These are phyloP conservation scores for Eucidaris tribuloides DNA, from an alignment of 35 echinoderm and acorn worm species.

Conservation along the genomic window DNA sequence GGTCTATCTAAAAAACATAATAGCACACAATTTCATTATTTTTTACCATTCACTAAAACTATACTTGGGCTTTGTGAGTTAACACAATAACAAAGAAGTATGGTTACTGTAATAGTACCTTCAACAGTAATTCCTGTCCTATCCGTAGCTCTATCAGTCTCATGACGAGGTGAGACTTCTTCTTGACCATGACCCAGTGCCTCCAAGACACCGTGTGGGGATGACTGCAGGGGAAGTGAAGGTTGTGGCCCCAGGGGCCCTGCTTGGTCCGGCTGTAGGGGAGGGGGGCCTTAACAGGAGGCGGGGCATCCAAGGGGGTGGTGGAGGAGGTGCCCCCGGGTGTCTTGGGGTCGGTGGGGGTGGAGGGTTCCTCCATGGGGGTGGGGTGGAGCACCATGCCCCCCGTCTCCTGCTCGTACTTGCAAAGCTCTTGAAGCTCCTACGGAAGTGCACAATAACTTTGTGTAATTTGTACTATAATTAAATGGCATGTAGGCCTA, in stretches of 20 bases:
- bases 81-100: too few relatives aligned
- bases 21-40: too few relatives aligned
- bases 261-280: background rate
- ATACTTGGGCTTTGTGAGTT: too few relatives aligned
- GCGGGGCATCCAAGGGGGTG: too few relatives aligned
- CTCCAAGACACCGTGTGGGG: constrained; percentile 88
- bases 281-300: background rate
- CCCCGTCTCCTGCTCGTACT: constrained; percentile 86
- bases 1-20: too few relatives aligned
- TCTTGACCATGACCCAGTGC: constrained; percentile 68
- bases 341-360: background rate
- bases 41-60: too few relatives aligned
- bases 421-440: constrained; percentile 76
- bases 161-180: constrained; percentile 91
- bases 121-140: constrained; percentile 84
- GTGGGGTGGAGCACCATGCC: constrained; percentile 77
- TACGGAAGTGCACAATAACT: too few relatives aligned
- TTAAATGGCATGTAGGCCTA: too few relatives aligned
- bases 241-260: constrained; percentile 6
- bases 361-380: constrained; percentile 44
- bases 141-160: constrained; percentile 93
- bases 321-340: too few relatives aligned
- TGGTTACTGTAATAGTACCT: too few relatives aligned
- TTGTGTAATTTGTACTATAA: too few relatives aligned
- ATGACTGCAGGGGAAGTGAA: constrained; percentile 84